Evolutionary conservation across 2,113 vertebrate species (phyloP).

Genomic region (Mola mola): DNA sequence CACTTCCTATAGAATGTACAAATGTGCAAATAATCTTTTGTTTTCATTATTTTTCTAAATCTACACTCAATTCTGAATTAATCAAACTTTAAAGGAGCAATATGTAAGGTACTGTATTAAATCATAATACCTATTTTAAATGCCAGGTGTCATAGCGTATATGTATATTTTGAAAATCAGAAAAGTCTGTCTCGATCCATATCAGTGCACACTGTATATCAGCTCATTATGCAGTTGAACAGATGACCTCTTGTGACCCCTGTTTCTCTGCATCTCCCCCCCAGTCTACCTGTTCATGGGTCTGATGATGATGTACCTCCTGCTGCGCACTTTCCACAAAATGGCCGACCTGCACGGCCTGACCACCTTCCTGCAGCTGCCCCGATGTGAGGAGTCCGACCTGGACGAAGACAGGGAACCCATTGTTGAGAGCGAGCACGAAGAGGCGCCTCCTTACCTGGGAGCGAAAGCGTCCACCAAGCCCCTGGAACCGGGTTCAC

Average conservation of each 20-base stretch:
- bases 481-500: conserved; percentile 67
- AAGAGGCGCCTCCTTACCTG: background rate
- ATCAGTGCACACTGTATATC: no score
- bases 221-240: no score
- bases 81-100: no score
- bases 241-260: conserved; percentile 3
- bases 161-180: no score
- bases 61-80: no score
- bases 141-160: no score
- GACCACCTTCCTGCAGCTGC: conserved; percentile 85
- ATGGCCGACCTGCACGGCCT: conserved; percentile 86
- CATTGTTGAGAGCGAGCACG: conserved; percentile 49
- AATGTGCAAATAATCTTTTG: no score
- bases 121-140: no score
- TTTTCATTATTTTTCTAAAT: no score
- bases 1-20: no score
- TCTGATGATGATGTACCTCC: conserved; percentile 87
- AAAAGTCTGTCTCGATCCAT: no score
- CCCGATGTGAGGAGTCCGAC: conserved; percentile 70
- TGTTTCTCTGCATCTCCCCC: background rate
- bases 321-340: conserved; percentile 86
- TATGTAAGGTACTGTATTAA: no score
- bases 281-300: conserved; percentile 88
- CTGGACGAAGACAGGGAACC: conserved; percentile 70
- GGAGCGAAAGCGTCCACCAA: conserved; percentile 20